Base-by-base conservation (phyloP, 1,140 invertebrate species). In the Nephotettix cincticeps region DNA sequence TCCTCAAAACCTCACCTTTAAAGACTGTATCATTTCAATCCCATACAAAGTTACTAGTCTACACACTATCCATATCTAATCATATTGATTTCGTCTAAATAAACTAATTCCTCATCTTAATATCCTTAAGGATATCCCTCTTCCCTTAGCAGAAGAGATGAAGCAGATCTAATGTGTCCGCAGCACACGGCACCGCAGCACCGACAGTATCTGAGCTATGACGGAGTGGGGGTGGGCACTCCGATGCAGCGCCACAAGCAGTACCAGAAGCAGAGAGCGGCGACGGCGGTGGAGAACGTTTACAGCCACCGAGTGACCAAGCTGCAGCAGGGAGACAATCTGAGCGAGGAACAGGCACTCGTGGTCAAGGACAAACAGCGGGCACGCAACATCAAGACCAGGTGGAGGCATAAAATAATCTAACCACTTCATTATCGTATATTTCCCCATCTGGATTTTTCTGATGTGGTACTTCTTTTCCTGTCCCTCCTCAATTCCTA, bases 131-230 rank as follows among this genome's bases (percentile, higher is more conserved):
- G n/a, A n/a, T n/a, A n/a, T n/a, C n/a, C n/a, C n/a, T n/a, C n/a
- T n/a, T n/a, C n/a, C n/a, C n/a, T n/a, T n/a, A n/a, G n/a, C n/a
- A n/a, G n/a, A n/a, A n/a, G n/a, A n/a, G n/a, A n/a, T n/a, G n/a
- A n/a, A n/a, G n/a, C n/a, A n/a, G n/a, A n/a, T n/a, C n/a, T n/a
- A n/a, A n/a, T n/a, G n/a, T n/a, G n/a, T n/a, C 78, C 81, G 68
- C 76, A 92, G 86, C 92, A 95, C 76, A 94, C 91, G 71, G 91
- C 91, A 21, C 93, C 93, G 0, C 94, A 96, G 79, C 94, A 96
- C 78, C 85, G 94, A 29, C 93, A 94, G 77, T 96, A 93, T 78
- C 82, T 96, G 45, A 90, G 84, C 69, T 92, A 88, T 80, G 92
- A 93, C 74, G 91, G 91, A 23, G 79, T 91, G 13, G 93, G 93